A percentile compares a stretch with the other conserved stretches of the same genome.
phyloP scores from a whole-genome alignment of 1,140 invertebrate genomes.

The Magallana gigas region DNA sequence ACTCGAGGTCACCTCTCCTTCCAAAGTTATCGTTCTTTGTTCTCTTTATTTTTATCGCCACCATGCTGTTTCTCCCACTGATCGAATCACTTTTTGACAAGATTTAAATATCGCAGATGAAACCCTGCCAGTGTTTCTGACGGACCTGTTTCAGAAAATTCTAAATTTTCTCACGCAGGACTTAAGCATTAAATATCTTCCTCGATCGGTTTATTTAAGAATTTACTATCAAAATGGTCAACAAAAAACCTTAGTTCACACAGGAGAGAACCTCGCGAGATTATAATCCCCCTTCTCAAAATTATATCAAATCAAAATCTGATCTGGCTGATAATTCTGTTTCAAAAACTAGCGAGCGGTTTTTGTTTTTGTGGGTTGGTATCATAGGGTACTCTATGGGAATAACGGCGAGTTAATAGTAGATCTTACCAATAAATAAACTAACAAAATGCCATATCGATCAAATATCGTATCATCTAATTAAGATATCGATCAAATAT shows the following conservation, averaged over 20 bases:
- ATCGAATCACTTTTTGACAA: slow-evolving; percentile 32
- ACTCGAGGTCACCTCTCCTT: too few relatives aligned
- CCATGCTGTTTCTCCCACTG: background rate
- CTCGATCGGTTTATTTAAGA: slow-evolving; percentile 6
- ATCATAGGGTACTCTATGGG: too few relatives aligned
- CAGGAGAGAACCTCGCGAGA: background rate
- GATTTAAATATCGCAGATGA: slow-evolving; percentile 33
- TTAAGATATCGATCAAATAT: too few relatives aligned
- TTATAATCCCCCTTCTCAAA: background rate
- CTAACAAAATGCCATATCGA: too few relatives aligned
- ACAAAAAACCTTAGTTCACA: background rate
- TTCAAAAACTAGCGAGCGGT: background rate
- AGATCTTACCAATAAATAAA: too few relatives aligned
- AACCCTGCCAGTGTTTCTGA: background rate
- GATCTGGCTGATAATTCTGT: background rate
- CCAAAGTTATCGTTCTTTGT: background rate
- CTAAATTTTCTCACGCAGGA: background rate
- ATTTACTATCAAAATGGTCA: background rate
- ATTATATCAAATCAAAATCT: background rate
- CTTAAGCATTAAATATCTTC: background rate
- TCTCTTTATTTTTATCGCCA: background rate
- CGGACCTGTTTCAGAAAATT: background rate
- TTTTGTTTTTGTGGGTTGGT: too few relatives aligned
- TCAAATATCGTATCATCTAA: too few relatives aligned
- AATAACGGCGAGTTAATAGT: too few relatives aligned